phyloP scores from a whole-genome alignment of 2,797 vertebrate species.

The Podarcis lilfordi region DNA sequence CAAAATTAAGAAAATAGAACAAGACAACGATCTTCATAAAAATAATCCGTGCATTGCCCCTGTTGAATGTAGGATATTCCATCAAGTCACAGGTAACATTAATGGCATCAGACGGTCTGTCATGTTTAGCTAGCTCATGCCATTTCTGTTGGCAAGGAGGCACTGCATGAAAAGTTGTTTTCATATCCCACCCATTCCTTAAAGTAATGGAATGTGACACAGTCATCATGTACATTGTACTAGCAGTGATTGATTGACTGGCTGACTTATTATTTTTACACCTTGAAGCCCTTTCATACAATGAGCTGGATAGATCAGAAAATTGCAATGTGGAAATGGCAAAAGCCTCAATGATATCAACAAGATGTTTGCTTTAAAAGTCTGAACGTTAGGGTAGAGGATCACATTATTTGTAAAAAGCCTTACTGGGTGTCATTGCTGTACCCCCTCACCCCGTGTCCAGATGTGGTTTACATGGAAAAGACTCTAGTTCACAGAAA shows the following conservation, averaged over 20 bases:
- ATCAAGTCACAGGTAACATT: not conserved
- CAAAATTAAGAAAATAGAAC: not conserved
- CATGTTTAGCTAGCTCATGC: not conserved
- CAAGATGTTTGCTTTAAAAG: not conserved
- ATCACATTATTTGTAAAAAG: not conserved
- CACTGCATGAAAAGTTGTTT: not conserved
- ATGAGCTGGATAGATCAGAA: rapidly evolving
- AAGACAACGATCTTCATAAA: not conserved
- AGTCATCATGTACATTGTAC: not conserved
- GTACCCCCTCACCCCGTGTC: not conserved
- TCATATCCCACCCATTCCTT: not conserved
- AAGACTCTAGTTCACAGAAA: not conserved
- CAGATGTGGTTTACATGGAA: not conserved
- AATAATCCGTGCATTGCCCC: not conserved
- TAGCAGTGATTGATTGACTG: not conserved
- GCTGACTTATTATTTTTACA: slow-evolving; percentile 3
- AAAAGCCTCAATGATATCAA: rapidly evolving
- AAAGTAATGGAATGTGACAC: not conserved
- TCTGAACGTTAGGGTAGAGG: not conserved
- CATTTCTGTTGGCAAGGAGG: slow-evolving; percentile 9
- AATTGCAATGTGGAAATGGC: not conserved
- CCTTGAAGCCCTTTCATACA: not conserved
- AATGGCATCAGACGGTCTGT: not conserved
- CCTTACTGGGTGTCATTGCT: not conserved
- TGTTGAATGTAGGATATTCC: not conserved